Conservation (phyloP, 2,113 vertebrate genomes). For the Athene cunicularia region DNA sequence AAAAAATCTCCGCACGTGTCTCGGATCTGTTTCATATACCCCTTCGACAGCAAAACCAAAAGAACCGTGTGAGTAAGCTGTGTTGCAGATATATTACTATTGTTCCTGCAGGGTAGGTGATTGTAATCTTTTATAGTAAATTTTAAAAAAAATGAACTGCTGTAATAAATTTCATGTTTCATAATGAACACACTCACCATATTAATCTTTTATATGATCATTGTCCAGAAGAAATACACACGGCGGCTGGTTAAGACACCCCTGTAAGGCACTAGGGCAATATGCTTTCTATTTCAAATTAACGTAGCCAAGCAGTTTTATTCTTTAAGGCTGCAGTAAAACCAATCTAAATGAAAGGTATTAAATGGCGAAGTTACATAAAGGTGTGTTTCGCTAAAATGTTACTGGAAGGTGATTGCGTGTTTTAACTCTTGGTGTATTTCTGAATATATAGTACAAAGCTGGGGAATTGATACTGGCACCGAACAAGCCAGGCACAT, state of each 20-base stretch:
- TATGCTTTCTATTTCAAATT: background rate
- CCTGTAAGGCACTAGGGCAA: background rate
- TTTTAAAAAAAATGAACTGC: background rate
- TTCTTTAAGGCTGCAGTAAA: constrained; percentile 25
- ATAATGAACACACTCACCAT: background rate
- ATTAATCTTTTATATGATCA: constrained; percentile 40
- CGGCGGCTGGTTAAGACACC: background rate
- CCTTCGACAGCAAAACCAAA: background rate
- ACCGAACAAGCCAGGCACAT: constrained; percentile 19
- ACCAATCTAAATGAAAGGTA: constrained; percentile 16
- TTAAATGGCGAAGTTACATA: constrained; percentile 35
- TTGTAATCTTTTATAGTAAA: constrained; percentile 24
- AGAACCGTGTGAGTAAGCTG: background rate
- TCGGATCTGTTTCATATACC: background rate
- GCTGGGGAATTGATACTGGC: constrained; percentile 37
- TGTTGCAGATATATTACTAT: background rate
- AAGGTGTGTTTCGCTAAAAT: constrained; percentile 36
- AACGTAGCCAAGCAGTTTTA: background rate
- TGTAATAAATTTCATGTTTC: constrained; percentile 16
- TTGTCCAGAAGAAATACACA: background rate
- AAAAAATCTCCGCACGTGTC: background rate
- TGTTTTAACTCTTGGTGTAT: constrained; percentile 53
- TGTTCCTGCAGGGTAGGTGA: background rate
- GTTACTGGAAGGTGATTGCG: constrained; percentile 51
- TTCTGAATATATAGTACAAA: constrained; percentile 8